Conservation (phyloP, 2,797 vertebrate species). For the Aselliscus stoliczkanus region DNA sequence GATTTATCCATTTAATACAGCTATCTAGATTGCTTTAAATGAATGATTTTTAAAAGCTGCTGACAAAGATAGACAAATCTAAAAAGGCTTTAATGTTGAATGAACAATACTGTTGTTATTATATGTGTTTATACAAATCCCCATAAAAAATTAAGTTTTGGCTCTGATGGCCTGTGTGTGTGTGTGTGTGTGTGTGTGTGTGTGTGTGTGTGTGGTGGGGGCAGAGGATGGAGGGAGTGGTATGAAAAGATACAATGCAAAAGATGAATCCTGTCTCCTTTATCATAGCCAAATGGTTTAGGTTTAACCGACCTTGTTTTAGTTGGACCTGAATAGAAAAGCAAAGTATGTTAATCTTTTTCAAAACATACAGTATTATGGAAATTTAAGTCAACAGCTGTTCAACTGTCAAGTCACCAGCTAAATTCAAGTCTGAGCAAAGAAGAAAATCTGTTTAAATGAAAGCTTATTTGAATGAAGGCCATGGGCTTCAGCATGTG, state of each 20-base stretch:
- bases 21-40: background rate
- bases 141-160: background rate
- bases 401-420: slow-evolving; percentile 66
- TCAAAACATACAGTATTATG: slow-evolving; percentile 62
- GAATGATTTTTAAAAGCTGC: background rate
- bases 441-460: slow-evolving; percentile 61
- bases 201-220: background rate
- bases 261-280: background rate
- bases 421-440: slow-evolving; percentile 60
- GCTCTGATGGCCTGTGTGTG: background rate
- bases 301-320: slow-evolving; percentile 61
- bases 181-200: background rate
- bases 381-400: slow-evolving; percentile 71
- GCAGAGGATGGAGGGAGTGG: accelerated
- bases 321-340: slow-evolving; percentile 59
- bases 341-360: slow-evolving; percentile 66
- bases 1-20: background rate
- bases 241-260: background rate
- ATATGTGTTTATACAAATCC: background rate
- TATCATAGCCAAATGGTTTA: slow-evolving; percentile 41
- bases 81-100: background rate
- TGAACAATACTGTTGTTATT: background rate
- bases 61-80: background rate
- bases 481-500: background rate
- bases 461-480: slow-evolving; percentile 58